Evolutionary conservation across 2,797 vertebrate species (phyloP).

Genomic region (Manis pentadactyla): DNA sequence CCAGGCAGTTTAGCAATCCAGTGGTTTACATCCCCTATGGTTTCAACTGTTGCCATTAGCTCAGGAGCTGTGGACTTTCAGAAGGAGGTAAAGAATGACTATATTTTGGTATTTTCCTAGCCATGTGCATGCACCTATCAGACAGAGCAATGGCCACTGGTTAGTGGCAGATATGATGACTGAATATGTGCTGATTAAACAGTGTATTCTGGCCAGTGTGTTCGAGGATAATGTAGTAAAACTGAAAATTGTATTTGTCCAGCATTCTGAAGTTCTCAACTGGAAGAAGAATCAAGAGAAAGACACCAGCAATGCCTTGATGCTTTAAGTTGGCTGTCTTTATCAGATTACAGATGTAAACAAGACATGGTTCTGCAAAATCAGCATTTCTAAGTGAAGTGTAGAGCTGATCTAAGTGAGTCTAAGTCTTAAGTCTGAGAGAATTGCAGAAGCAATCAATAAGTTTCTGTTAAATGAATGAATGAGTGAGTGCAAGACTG

Average conservation of each 20-base stretch:
- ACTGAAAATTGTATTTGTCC: neutral
- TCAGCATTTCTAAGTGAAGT: neutral
- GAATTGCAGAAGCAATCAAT: neutral
- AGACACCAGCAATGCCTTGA: neutral
- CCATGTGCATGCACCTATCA: neutral
- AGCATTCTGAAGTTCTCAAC: neutral
- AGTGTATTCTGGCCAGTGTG: neutral
- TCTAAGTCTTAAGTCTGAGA: neutral
- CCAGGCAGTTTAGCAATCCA: conserved; percentile 13
- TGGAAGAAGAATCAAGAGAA: conserved; percentile 24
- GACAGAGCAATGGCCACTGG: neutral
- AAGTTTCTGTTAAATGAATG: neutral
- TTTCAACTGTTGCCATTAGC: neutral
- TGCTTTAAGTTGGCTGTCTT: neutral
- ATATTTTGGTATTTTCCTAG: neutral
- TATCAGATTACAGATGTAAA: neutral
- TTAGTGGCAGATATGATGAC: conserved; percentile 1
- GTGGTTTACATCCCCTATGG: neutral
- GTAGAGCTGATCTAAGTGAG: neutral
- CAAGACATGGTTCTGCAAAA: neutral
- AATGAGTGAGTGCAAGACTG: neutral
- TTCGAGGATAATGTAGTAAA: neutral
- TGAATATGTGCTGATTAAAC: conserved; percentile 50
- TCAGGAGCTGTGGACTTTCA: neutral
- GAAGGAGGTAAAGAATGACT: conserved; percentile 4